A percentile compares a stretch with the other conserved stretches of the same genome.
These are phyloP conservation scores for Drosophila mercatorum DNA, from an alignment of 2,888 invertebrate genomes.

Conservation along the genomic window DNA sequence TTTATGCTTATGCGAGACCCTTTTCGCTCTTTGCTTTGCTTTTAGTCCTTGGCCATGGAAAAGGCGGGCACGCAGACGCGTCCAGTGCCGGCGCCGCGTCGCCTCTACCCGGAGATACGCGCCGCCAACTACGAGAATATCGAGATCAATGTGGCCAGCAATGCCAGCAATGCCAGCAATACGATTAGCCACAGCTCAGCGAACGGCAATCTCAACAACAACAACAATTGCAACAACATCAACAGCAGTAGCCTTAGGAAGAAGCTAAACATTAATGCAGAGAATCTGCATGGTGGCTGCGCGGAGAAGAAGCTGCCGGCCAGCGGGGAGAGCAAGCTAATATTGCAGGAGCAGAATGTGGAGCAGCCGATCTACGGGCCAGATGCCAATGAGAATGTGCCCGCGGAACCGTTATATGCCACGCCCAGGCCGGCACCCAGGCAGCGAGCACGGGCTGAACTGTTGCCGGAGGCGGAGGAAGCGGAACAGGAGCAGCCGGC, in stretches of 20 bases:
- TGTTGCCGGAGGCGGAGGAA: slow-evolving; percentile 11
- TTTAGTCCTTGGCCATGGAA: slow-evolving; percentile 51
- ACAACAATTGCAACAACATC: slow-evolving; percentile 45
- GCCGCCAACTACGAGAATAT: slow-evolving; percentile 83
- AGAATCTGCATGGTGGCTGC: slow-evolving; percentile 78
- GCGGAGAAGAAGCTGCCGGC: slow-evolving; percentile 73
- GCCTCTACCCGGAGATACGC: slow-evolving; percentile 76
- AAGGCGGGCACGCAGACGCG: slow-evolving; percentile 61
- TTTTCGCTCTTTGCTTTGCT: slow-evolving; percentile 4
- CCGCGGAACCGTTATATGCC: slow-evolving; percentile 57
- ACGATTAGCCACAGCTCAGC: slow-evolving; percentile 32
- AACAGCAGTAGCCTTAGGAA: slow-evolving; percentile 53
- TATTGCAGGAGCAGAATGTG: slow-evolving; percentile 46
- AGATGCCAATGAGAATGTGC: slow-evolving; percentile 82
- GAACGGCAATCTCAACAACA: slow-evolving; percentile 46
- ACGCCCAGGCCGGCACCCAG: slow-evolving; percentile 83
- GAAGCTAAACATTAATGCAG: slow-evolving; percentile 78
- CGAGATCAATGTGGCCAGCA: slow-evolving; percentile 68
- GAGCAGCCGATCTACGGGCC: slow-evolving; percentile 76
- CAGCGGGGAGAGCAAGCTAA: slow-evolving; percentile 71
- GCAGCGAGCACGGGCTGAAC: slow-evolving; percentile 57
- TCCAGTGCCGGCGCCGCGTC: slow-evolving; percentile 83
- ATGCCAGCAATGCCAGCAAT: slow-evolving; percentile 29
- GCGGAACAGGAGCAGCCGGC: slow-evolving; percentile 1
- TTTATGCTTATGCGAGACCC: slow-evolving; percentile 28